Percentiles rank a stretch among this genome's conserved stretches.
These are phyloP conservation scores for Zoanthus sociatus DNA, from an alignment of 92 coral and sea anemone genomes.

Conservation along the genomic window DNA sequence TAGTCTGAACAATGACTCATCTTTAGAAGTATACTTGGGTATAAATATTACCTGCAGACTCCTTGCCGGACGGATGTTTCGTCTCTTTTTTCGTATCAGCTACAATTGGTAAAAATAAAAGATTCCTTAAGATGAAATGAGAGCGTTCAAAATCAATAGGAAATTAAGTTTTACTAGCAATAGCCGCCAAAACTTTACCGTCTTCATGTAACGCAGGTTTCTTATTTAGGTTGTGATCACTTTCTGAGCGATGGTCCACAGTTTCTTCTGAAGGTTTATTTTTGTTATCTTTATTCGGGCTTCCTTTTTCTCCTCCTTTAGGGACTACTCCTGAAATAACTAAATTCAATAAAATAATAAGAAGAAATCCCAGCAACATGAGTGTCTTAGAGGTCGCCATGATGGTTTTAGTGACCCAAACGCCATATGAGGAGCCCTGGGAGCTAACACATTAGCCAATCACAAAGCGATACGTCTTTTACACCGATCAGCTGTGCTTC, in stretches of 20 bases:
- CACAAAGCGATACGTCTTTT: conserved; percentile 73
- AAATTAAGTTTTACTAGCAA: conserved; percentile 5
- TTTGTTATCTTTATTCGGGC: too few relatives aligned
- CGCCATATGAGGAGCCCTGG: conserved; percentile 62
- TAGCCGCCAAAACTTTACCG: not conserved
- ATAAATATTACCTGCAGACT: conserved; percentile 34
- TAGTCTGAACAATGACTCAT: conserved; percentile 27
- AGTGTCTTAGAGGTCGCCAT: conserved; percentile 64
- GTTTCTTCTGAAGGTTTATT: not conserved
- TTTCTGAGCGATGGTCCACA: not conserved
- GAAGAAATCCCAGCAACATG: conserved; percentile 15
- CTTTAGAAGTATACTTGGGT: conserved; percentile 20
- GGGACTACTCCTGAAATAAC: conserved; percentile 34
- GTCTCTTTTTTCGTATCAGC: not conserved
- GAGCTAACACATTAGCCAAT: conserved; percentile 66
- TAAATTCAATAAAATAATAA: conserved; percentile 46
- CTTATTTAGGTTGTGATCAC: not conserved
- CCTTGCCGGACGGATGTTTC: not conserved
- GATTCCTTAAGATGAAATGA: not conserved
- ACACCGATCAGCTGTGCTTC: conserved; percentile 43
- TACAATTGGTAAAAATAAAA: not conserved
- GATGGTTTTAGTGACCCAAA: conserved; percentile 58
- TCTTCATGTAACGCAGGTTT: not conserved
- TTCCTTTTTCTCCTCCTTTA: not conserved
- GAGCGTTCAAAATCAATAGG: not conserved